Percentiles rank a stretch among this genome's conserved stretches.
Conservation (phyloP, 2,113 vertebrate genomes). For the Amblyopsis rosae region DNA sequence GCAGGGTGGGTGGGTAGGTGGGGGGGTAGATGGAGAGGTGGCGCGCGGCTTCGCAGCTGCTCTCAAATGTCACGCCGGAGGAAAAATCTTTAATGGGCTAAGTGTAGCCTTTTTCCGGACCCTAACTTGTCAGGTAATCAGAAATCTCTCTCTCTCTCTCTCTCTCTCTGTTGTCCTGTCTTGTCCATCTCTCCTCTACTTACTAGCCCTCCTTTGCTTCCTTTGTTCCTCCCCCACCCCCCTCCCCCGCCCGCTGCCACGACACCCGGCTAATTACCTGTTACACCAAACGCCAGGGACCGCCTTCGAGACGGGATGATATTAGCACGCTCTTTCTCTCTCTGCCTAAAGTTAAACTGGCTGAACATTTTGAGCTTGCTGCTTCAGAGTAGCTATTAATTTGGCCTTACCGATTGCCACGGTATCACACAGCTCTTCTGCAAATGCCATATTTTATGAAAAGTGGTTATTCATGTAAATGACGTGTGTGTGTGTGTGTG, state of each 20-base stretch:
- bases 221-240: slow-evolving; percentile 75
- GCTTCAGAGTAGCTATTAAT: too few species aligned
- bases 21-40: slow-evolving; percentile 91
- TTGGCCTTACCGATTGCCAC: too few species aligned
- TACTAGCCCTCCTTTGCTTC: slow-evolving; percentile 51
- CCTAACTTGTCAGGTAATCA: slow-evolving; percentile 95
- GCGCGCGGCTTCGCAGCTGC: slow-evolving; percentile 82
- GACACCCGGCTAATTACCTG: slow-evolving; percentile 92
- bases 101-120: slow-evolving; percentile 96
- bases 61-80: slow-evolving; percentile 96
- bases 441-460: too few species aligned
- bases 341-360: too few species aligned
- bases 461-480: too few species aligned
- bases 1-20: slow-evolving; percentile 90
- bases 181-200: slow-evolving; percentile 68
- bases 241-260: slow-evolving; percentile 80
- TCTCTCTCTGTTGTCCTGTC: slow-evolving; percentile 69
- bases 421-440: too few species aligned
- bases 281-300: slow-evolving; percentile 86
- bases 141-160: slow-evolving; percentile 85
- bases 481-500: slow-evolving; percentile 25
- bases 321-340: slow-evolving; percentile 27
- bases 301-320: slow-evolving; percentile 78
- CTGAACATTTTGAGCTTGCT: too few species aligned
- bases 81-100: slow-evolving; percentile 99